Percentiles rank a stretch among this genome's conserved stretches.
Evolutionary conservation across 2,888 invertebrate genomes (phyloP).

Genomic region (Linyphia triangularis): DNA sequence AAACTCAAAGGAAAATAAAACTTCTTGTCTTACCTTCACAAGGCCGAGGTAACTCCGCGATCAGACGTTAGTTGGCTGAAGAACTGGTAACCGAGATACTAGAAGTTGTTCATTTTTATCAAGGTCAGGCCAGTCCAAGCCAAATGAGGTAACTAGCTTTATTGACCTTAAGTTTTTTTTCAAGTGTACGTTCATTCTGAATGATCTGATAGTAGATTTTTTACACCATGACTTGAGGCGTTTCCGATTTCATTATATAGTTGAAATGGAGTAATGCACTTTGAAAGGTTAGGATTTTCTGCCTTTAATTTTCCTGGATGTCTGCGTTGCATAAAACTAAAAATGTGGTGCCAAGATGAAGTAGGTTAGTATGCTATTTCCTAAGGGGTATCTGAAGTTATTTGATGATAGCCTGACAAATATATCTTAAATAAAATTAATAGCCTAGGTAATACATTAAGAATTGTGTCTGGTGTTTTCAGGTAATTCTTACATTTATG

Average conservation of each 20-base stretch:
- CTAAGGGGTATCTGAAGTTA: constrained; percentile 12
- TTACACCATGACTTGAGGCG: constrained; percentile 18
- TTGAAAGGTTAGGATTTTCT: constrained; percentile 46
- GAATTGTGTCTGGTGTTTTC: background rate
- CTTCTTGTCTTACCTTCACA: constrained; percentile 64
- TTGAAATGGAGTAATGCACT: constrained; percentile 68
- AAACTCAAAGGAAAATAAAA: constrained; percentile 38
- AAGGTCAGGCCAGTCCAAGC: constrained; percentile 63
- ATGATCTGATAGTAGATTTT: constrained; percentile 23
- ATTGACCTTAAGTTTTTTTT: constrained; percentile 51
- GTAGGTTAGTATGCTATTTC: constrained; percentile 68
- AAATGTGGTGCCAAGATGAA: constrained; percentile 9
- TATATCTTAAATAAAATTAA: background rate
- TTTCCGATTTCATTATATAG: constrained; percentile 24
- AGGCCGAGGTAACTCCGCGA: constrained; percentile 45
- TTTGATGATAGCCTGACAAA: constrained; percentile 1
- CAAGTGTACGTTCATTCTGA: constrained; percentile 42
- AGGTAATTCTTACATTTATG: background rate
- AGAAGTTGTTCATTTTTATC: constrained; percentile 60
- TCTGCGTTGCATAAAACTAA: background rate
- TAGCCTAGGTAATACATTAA: background rate
- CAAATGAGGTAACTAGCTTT: constrained; percentile 68
- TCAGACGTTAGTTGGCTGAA: constrained; percentile 39
- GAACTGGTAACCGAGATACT: constrained; percentile 51
- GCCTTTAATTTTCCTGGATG: constrained; percentile 13